Base-by-base conservation (phyloP, 2,888 invertebrate genomes). In the Sinotaia quadrata region DNA sequence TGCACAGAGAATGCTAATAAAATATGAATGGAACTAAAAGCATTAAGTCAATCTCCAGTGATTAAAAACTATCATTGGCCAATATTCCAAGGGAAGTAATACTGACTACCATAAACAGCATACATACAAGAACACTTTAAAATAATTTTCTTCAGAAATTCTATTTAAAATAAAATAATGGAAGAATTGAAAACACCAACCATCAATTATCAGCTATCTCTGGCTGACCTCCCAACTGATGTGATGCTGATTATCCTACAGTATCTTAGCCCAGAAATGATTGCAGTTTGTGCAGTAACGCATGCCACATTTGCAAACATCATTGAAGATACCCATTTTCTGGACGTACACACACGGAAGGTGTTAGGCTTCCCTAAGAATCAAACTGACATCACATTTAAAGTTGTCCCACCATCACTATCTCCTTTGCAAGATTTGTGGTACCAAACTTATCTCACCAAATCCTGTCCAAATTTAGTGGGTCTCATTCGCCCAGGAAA, bases 361-460 rank as follows among this genome's bases (percentile, higher is more conserved):
- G n/a, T 63, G 36, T 27, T 63, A n/a, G 63, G 63, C 2, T 63
- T 63, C 36, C 24, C 52, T 2, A 36, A 18, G 27, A 52, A 18
- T 31, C 24, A 54, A 18, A 24, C 7, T 4, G 52, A 63, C n/a
- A 54, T 63, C 54, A 63, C 63, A 4, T 52, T 52, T 12, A 34
- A 52, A 3, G 18, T 18, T 21, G 31, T 63, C 2, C 63, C 54
- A 7, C 12, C 63, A 3, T 41, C 63, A n/a, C 37, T 54, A n/a
- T n/a, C n/a, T 2, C 54, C 63, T 21, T 1, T 63, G 29, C 63
- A 63, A 18, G 36, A 63, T 15, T 41, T 63, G 41, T 63, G 63
- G 54, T 63, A 24, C 31, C 54, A 52, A 4, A 27, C 54, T 0
- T 63, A 63, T 34, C 54, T 63, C 2, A 15, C 49, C 21, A 31